Evolutionary conservation across 2,113 vertebrate species (phyloP).

Genomic region (Lagopus leucura): DNA sequence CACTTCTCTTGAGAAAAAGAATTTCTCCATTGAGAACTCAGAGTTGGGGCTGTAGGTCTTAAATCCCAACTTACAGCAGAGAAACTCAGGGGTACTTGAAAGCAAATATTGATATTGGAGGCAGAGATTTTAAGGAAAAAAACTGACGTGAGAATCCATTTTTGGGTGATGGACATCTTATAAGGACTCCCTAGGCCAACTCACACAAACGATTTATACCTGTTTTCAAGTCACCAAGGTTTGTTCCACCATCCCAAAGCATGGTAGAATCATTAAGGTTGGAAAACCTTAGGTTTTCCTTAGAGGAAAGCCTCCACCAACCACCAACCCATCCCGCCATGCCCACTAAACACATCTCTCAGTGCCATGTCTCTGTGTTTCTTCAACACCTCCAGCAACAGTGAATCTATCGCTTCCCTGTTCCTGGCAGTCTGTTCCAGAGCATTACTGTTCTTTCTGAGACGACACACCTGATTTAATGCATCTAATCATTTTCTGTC

Average conservation of each 20-base stretch:
- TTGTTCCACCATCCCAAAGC: background rate
- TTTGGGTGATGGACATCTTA: background rate
- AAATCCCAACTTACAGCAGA: background rate
- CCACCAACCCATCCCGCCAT: no score
- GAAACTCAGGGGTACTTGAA: background rate
- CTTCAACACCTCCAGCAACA: no score
- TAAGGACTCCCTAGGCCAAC: background rate
- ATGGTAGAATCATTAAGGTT: no score
- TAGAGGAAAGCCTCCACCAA: no score
- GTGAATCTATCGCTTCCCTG: no score
- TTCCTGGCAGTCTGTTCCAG: no score
- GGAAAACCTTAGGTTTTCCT: no score
- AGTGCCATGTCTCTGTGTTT: no score
- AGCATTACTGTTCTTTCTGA: no score
- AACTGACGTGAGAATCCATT: background rate
- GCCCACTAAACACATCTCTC: no score
- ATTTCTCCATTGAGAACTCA: background rate
- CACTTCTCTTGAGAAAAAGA: background rate
- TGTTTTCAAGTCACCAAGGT: background rate
- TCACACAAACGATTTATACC: background rate
- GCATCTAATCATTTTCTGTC: background rate
- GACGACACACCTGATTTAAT: background rate
- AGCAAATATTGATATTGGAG: background rate
- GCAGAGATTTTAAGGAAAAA: background rate
- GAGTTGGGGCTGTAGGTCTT: background rate